Percentiles rank a stretch among this genome's conserved stretches.
These are phyloP conservation scores for Hycleus cichorii DNA, from an alignment of 1,140 invertebrate species.

Conservation along the genomic window DNA sequence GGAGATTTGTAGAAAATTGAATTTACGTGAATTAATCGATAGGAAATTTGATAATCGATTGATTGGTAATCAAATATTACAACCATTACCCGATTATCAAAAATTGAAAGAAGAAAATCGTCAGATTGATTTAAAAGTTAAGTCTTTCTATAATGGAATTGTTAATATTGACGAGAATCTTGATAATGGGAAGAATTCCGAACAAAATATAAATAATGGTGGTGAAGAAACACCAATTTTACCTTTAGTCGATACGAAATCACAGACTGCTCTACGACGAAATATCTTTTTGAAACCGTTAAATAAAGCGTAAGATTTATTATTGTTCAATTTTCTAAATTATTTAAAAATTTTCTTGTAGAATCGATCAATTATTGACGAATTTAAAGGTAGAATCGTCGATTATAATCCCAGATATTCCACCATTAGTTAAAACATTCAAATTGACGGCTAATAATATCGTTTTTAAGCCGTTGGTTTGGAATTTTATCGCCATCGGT, in stretches of 20 bases:
- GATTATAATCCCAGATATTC: slow-evolving; percentile 38
- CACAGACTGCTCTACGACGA: slow-evolving; percentile 49
- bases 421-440: slow-evolving; percentile 49
- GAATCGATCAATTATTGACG: slow-evolving; percentile 24
- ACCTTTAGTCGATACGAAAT: slow-evolving; percentile 48
- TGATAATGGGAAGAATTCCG: slow-evolving; percentile 12
- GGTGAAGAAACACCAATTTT: slow-evolving; percentile 34
- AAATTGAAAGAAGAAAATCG: slow-evolving; percentile 50
- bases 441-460: slow-evolving; percentile 52
- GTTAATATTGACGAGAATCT: slow-evolving; percentile 20
- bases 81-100: slow-evolving; percentile 50
- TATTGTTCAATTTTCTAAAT: background rate
- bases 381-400: slow-evolving; percentile 13
- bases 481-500: slow-evolving; percentile 48
- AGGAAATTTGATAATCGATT: slow-evolving; percentile 42
- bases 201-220: slow-evolving; percentile 24
- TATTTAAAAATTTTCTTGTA: slow-evolving; percentile 16
- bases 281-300: slow-evolving; percentile 50
- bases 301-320: slow-evolving; percentile 43
- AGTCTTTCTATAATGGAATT: slow-evolving; percentile 45
- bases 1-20: slow-evolving; percentile 47
- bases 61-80: slow-evolving; percentile 35
- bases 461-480: slow-evolving; percentile 49
- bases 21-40: slow-evolving; percentile 49
- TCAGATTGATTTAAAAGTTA: slow-evolving; percentile 49